phyloP scores from a whole-genome alignment of 2,797 vertebrate genomes.

The Pseudotriccus pelzelni region DNA sequence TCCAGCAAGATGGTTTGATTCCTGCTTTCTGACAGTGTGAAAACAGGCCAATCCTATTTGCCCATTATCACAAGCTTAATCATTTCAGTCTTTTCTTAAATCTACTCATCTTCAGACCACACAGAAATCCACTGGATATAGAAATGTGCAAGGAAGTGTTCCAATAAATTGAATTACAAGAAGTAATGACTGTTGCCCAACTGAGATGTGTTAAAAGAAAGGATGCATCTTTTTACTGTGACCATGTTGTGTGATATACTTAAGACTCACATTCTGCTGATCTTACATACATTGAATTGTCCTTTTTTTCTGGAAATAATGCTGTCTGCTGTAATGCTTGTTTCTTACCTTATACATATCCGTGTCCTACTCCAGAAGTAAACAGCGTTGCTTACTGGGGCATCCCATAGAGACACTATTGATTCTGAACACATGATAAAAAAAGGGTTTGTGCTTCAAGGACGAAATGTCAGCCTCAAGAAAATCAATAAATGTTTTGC shows the following conservation, averaged over 20 bases:
- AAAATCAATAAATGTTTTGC: constrained; percentile 6
- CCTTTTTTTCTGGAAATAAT: neutral
- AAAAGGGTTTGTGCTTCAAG: neutral
- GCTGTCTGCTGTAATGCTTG: neutral
- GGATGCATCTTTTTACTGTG: neutral
- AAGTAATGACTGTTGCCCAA: neutral
- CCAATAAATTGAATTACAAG: neutral
- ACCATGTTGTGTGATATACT: neutral
- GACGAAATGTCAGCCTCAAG: neutral
- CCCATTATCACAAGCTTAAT: neutral
- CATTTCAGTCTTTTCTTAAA: neutral
- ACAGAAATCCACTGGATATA: neutral
- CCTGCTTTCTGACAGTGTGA: neutral
- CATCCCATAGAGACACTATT: neutral
- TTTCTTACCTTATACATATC: neutral
- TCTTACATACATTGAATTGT: neutral
- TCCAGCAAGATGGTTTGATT: neutral
- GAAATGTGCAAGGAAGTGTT: neutral
- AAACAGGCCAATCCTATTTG: neutral
- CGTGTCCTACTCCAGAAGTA: neutral
- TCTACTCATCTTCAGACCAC: neutral
- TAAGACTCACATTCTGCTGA: neutral
- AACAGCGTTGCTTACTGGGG: neutral
- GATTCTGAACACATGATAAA: neutral
- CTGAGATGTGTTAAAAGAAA: neutral